Percentiles rank a stretch among this genome's conserved stretches.
phyloP scores from a whole-genome alignment of 2,113 vertebrate species.

The Mesitornis unicolor region DNA sequence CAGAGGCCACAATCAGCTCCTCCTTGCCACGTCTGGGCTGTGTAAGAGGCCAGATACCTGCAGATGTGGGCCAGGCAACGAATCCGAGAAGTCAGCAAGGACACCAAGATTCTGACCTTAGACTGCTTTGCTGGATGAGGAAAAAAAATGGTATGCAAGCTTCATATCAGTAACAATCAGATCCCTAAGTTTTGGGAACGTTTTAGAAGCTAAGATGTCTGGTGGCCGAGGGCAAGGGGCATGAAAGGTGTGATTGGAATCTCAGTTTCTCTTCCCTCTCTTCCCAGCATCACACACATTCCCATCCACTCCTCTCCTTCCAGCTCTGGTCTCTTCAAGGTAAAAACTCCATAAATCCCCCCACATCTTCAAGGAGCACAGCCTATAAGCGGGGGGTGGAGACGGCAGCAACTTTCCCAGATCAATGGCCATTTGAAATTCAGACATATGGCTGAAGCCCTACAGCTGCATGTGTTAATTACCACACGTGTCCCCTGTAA shows the following conservation, averaged over 20 bases:
- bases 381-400: conserved; percentile 28
- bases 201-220: not conserved
- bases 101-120: not conserved
- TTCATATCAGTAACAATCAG: not conserved
- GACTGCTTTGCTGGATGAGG: not conserved
- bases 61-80: not conserved
- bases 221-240: not conserved
- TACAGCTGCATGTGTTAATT: conserved; percentile 77
- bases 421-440: conserved; percentile 79
- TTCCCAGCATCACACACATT: not conserved
- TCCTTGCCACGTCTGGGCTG: not conserved
- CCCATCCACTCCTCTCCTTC: not conserved
- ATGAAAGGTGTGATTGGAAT: not conserved
- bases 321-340: not conserved
- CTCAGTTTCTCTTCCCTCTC: not conserved
- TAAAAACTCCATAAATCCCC: conserved; percentile 37
- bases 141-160: not conserved
- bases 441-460: conserved; percentile 76
- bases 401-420: conserved; percentile 47
- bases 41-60: not conserved
- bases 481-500: conserved; percentile 77
- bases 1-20: not conserved
- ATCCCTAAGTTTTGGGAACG: not conserved
- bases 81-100: not conserved
- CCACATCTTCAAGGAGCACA: conserved; percentile 50